These are phyloP conservation scores for Lagria hirta DNA, from an alignment of 2,888 invertebrate genomes.

Conservation along the genomic window DNA sequence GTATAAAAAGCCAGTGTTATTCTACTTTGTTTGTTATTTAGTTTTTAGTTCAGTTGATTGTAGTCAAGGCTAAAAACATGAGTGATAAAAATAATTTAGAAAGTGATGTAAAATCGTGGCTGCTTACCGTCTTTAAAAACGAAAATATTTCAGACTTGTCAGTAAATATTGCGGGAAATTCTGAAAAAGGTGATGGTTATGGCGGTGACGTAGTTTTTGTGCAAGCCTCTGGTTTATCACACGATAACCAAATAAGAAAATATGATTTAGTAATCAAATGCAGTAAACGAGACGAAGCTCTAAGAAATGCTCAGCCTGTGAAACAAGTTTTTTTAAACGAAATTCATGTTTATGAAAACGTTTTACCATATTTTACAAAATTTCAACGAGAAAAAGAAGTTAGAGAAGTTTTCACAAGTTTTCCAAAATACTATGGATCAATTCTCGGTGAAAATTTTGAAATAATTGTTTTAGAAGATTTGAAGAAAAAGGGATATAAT, in stretches of 20 bases:
- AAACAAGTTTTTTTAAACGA: constrained; percentile 31
- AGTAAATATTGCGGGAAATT: constrained; percentile 21
- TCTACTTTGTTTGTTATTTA: no score
- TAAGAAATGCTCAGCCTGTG: constrained; percentile 22
- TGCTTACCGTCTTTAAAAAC: not conserved
- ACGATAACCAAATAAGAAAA: constrained; percentile 24
- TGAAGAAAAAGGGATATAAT: constrained; percentile 32
- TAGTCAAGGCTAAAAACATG: no score
- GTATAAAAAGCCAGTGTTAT: no score
- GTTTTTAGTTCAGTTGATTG: no score
- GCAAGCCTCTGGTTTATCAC: constrained; percentile 25
- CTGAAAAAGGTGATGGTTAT: constrained; percentile 37
- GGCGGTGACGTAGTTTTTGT: constrained; percentile 34
- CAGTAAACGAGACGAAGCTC: constrained; percentile 14
- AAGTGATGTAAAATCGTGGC: constrained; percentile 8
- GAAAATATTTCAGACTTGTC: constrained; percentile 18
- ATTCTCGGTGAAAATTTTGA: constrained; percentile 13
- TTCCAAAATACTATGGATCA: constrained; percentile 27
- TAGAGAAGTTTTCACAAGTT: constrained; percentile 18
- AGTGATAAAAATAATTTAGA: no score
- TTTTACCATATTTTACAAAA: constrained; percentile 28
- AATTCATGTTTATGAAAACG: constrained; percentile 30
- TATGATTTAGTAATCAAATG: constrained; percentile 18
- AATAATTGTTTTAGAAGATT: constrained; percentile 36
- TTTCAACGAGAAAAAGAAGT: constrained; percentile 29